Evolutionary conservation across 2,797 vertebrate genomes (phyloP).

Genomic region (Syngnathus acus): DNA sequence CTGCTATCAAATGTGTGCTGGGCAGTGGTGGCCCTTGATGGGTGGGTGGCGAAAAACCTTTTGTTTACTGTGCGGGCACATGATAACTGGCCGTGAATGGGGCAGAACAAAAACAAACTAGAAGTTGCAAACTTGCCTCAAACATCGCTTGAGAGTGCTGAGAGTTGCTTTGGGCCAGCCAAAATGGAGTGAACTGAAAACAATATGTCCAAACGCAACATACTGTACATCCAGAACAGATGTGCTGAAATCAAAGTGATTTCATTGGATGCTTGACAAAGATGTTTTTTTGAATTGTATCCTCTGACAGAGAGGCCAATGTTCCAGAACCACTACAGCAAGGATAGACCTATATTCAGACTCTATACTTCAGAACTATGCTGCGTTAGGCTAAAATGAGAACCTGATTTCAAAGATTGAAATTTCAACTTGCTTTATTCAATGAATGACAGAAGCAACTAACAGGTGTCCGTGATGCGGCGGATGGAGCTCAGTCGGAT

Average conservation of each 20-base stretch:
- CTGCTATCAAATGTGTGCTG: constrained; percentile 50
- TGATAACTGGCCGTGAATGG: background rate
- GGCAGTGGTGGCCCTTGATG: constrained; percentile 11
- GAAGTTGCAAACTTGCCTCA: background rate
- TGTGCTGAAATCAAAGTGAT: background rate
- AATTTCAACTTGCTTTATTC: constrained; percentile 10
- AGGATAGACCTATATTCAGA: too few relatives aligned
- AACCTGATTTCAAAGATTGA: background rate
- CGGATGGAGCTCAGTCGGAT: constrained; percentile 48
- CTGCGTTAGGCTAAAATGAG: background rate
- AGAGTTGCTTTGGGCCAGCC: background rate
- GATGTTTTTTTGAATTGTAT: background rate
- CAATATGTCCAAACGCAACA: background rate
- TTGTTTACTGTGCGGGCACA: background rate
- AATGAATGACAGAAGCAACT: background rate
- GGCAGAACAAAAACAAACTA: background rate
- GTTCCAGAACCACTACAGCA: background rate
- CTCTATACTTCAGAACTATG: too few relatives aligned
- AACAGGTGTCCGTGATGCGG: constrained; percentile 51
- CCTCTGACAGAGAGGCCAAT: background rate
- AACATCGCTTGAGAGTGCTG: background rate
- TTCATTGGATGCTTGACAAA: background rate
- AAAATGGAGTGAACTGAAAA: background rate
- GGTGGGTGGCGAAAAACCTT: background rate
- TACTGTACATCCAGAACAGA: too few relatives aligned